These are phyloP conservation scores for Clarias gariepinus DNA, from an alignment of 2,113 vertebrate genomes.

Conservation along the genomic window DNA sequence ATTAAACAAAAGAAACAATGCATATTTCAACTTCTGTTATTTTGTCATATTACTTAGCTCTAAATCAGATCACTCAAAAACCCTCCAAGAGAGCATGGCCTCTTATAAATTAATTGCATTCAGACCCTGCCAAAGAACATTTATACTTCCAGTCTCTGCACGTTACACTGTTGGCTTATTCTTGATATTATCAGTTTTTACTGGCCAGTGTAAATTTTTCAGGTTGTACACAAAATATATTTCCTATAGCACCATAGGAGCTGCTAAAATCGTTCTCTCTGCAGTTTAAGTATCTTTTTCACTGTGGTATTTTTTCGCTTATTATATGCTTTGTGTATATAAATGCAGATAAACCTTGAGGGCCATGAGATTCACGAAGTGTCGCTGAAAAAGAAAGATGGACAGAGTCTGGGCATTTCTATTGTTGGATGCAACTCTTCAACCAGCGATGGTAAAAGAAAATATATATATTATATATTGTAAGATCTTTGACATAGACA, in stretches of 20 bases:
- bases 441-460: conserved; percentile 76
- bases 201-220: background rate
- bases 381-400: conserved; percentile 83
- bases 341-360: conserved; percentile 73
- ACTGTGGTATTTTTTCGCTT: background rate
- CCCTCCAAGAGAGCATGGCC: background rate
- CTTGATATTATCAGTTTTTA: background rate
- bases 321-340: background rate
- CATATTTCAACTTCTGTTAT: background rate
- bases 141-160: background rate
- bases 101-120: background rate
- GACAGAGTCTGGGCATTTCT: conserved; percentile 93
- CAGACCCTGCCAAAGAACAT: background rate
- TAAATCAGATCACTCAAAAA: conserved; percentile 1
- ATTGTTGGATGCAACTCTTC: conserved; percentile 85
- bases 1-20: background rate
- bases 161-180: background rate
- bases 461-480: background rate
- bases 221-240: background rate
- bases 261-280: background rate
- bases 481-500: too few species aligned
- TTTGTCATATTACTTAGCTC: background rate
- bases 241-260: background rate
- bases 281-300: background rate
- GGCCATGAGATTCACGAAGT: conserved; percentile 86